Conservation (phyloP, 1,140 invertebrate genomes). For the Homalodisca vitripennis region DNA sequence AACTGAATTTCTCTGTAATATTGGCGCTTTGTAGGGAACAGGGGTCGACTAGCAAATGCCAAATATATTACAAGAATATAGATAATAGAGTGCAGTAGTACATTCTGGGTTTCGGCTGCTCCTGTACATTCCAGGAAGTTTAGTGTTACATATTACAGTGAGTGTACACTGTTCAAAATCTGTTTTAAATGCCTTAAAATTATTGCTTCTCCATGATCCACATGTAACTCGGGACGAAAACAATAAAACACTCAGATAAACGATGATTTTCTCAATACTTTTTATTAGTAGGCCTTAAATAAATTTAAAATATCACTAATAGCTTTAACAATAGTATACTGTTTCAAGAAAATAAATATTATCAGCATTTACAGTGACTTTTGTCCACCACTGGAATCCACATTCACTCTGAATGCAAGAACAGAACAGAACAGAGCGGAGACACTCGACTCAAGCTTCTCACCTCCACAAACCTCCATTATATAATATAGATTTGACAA, state of each 20-base stretch:
- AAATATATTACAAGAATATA: no score
- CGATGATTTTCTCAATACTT: neutral
- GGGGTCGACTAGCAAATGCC: neutral
- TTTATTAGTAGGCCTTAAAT: neutral
- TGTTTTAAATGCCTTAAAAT: conserved; percentile 8
- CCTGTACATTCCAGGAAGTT: no score
- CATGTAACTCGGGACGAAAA: neutral
- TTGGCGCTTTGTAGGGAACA: neutral
- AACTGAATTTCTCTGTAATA: neutral
- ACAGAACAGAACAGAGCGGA: neutral
- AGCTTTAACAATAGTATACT: neutral
- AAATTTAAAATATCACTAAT: neutral
- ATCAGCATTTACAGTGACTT: no score
- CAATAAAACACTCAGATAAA: neutral
- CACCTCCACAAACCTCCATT: neutral
- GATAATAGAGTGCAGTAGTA: neutral
- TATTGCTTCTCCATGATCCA: conserved; percentile 5
- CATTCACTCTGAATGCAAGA: no score
- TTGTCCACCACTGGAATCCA: no score
- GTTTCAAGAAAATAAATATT: neutral
- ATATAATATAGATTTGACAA: conserved; percentile 5
- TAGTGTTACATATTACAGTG: neutral
- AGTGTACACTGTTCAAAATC: neutral
- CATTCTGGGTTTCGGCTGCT: neutral
- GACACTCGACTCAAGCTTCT: neutral